These are phyloP conservation scores for Exephanes ischioxanthus DNA, from an alignment of 2,888 invertebrate genomes.

Conservation along the genomic window DNA sequence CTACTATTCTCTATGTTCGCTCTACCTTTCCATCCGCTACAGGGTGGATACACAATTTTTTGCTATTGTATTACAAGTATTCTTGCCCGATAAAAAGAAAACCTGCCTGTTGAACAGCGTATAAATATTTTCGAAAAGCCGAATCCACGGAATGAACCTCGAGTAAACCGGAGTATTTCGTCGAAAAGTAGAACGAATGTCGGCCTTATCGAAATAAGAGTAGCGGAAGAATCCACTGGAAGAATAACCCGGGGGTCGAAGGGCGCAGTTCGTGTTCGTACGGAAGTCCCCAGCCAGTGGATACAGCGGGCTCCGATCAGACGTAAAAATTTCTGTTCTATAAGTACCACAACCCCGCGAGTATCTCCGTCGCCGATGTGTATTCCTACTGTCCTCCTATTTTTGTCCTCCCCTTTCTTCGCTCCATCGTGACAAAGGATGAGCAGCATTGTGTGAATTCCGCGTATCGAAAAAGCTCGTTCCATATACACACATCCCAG, in stretches of 20 bases:
- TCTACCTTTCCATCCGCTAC: too few relatives aligned
- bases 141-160: background rate
- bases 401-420: slow-evolving; percentile 19
- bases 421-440: slow-evolving; percentile 23
- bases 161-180: background rate
- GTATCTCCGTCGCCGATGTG: background rate
- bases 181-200: slow-evolving; percentile 30
- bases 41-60: background rate
- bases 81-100: background rate
- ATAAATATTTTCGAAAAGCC: slow-evolving; percentile 20
- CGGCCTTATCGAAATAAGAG: slow-evolving; percentile 32
- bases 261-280: background rate
- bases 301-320: slow-evolving; percentile 9
- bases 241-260: background rate
- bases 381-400: slow-evolving; percentile 2
- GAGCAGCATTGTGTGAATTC: slow-evolving; percentile 21
- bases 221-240: slow-evolving; percentile 10
- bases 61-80: background rate
- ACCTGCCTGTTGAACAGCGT: slow-evolving; percentile 13
- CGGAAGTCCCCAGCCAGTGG: background rate
- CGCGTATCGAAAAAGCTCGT: slow-evolving; percentile 2
- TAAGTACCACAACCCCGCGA: slow-evolving; percentile 8
- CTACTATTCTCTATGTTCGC: too few relatives aligned
- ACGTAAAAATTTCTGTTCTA: slow-evolving; percentile 24
- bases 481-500: background rate